phyloP scores from a whole-genome alignment of 1,140 invertebrate genomes.

The Pseudomyrmex cubaensis region DNA sequence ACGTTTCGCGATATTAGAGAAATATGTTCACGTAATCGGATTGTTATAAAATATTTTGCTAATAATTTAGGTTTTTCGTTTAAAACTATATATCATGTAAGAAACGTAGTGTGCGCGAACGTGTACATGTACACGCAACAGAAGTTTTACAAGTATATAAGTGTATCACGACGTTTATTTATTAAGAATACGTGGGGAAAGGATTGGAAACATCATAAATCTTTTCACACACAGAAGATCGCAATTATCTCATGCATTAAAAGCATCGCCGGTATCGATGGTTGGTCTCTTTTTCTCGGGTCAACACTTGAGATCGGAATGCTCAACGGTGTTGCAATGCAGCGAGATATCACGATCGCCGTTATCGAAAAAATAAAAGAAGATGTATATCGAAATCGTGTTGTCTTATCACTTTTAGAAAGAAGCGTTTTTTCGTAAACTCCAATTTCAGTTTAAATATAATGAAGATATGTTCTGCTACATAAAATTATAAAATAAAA shows the following conservation, averaged over 20 bases:
- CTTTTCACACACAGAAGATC: slow-evolving; percentile 78
- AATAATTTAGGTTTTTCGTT: background rate
- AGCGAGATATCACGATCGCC: background rate
- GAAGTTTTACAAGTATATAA: slow-evolving; percentile 76
- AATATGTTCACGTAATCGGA: slow-evolving; percentile 1
- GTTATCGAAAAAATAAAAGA: slow-evolving; percentile 1
- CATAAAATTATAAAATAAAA: too few species aligned
- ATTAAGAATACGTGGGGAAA: slow-evolving; percentile 70
- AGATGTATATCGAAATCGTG: background rate
- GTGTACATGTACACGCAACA: slow-evolving; percentile 72
- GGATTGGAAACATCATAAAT: slow-evolving; percentile 80
- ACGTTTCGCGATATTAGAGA: background rate
- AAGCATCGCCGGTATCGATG: slow-evolving; percentile 78
- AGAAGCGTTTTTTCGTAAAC: background rate
- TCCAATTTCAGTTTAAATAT: too few species aligned
- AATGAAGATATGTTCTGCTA: too few species aligned
- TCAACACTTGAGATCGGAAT: slow-evolving; percentile 30
- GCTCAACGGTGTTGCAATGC: background rate
- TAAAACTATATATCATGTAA: slow-evolving; percentile 34
- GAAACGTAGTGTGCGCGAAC: slow-evolving; percentile 38
- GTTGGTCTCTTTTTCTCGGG: slow-evolving; percentile 56
- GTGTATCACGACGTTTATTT: slow-evolving; percentile 79
- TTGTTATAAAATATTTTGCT: slow-evolving; percentile 22
- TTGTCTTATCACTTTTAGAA: background rate
- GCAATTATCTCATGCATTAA: slow-evolving; percentile 84